Percentiles rank a stretch among this genome's conserved stretches.
phyloP scores from a whole-genome alignment of 2,888 invertebrate species.

The Eupithecia insigniata region DNA sequence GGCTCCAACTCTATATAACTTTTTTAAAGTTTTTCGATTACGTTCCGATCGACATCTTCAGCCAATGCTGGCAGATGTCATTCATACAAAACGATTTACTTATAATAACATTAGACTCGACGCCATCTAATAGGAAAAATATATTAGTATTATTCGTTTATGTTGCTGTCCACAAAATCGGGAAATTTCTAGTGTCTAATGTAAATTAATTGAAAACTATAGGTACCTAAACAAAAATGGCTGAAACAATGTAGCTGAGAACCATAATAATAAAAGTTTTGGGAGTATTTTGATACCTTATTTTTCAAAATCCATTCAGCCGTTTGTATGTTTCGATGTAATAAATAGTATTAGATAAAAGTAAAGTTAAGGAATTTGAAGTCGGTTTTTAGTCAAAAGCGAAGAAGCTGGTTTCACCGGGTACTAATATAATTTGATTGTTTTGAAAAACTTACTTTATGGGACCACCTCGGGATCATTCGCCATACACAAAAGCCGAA shows the following conservation, averaged over 20 bases:
- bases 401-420: too few species aligned
- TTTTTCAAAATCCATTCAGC: not conserved
- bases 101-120: not conserved
- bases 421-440: too few species aligned
- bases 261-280: too few species aligned
- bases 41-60: slow-evolving; percentile 44
- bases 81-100: not conserved
- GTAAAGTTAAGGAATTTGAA: too few species aligned
- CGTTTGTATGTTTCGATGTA: too few species aligned
- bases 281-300: not conserved
- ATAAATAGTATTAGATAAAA: not conserved
- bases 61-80: not conserved
- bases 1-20: slow-evolving; percentile 57
- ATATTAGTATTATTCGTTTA: not conserved
- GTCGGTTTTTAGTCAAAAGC: too few species aligned
- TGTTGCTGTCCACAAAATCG: not conserved
- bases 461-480: too few species aligned
- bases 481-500: too few species aligned
- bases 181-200: not conserved
- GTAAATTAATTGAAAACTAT: not conserved
- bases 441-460: too few species aligned
- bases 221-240: too few species aligned
- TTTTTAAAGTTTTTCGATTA: slow-evolving; percentile 53
- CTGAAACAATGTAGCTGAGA: too few species aligned
- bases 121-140: not conserved